Evolutionary conservation across 2,888 invertebrate species (phyloP).

Genomic region (Mactromeris polynyma): DNA sequence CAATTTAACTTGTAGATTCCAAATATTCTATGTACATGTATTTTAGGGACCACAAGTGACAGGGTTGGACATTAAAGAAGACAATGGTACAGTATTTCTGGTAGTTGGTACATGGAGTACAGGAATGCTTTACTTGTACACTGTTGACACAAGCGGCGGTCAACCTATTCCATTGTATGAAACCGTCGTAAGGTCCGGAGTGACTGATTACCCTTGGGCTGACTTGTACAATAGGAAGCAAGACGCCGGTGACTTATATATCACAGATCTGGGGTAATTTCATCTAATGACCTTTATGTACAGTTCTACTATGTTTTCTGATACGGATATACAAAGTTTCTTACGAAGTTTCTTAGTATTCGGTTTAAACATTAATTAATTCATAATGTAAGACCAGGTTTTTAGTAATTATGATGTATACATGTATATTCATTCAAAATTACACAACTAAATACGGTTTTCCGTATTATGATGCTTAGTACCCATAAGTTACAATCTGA

Average conservation of each 20-base stretch:
- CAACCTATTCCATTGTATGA: constrained; percentile 68
- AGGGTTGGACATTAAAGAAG: constrained; percentile 70
- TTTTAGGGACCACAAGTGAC: constrained; percentile 72
- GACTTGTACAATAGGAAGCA: constrained; percentile 72
- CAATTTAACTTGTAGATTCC: too few species aligned
- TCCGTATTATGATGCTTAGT: too few species aligned
- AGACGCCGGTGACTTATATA: constrained; percentile 74
- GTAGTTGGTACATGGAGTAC: constrained; percentile 73
- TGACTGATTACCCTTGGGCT: constrained; percentile 66
- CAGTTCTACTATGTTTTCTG: too few species aligned
- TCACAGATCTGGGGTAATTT: constrained; percentile 71
- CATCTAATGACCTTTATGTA: too few species aligned
- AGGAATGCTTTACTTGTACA: constrained; percentile 73
- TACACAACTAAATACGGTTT: too few species aligned
- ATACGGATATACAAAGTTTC: background rate
- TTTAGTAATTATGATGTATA: too few species aligned
- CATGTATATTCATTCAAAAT: too few species aligned
- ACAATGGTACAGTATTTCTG: constrained; percentile 67
- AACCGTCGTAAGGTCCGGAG: constrained; percentile 59
- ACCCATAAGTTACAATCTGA: too few species aligned
- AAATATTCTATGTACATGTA: background rate
- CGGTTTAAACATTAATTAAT: too few species aligned
- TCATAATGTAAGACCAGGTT: too few species aligned
- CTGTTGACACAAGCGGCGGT: constrained; percentile 63
- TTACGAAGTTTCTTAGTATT: too few species aligned